phyloP scores from a whole-genome alignment of 1,140 invertebrate genomes.

The Drosophila tsacasi region DNA sequence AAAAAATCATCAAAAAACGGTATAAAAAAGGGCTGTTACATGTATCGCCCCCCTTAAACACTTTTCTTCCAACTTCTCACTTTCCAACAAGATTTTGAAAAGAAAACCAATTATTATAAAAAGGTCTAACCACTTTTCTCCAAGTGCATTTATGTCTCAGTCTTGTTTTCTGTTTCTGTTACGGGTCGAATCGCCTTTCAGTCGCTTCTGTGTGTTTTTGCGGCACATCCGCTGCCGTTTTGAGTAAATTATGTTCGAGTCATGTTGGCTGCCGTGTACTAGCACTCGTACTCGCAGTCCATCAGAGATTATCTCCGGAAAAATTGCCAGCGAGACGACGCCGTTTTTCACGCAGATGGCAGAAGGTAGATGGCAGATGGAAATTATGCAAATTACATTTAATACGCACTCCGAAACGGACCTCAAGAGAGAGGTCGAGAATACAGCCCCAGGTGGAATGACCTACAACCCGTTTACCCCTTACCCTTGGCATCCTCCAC shows the following conservation, averaged over 20 bases:
- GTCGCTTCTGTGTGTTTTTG: slow-evolving; percentile 21
- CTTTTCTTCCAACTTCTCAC: neutral
- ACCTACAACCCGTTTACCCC: slow-evolving; percentile 34
- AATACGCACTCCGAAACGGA: slow-evolving; percentile 63
- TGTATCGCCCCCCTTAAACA: too few species aligned
- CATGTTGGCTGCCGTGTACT: slow-evolving; percentile 62
- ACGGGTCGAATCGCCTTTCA: slow-evolving; percentile 24
- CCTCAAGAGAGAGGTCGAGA: slow-evolving; percentile 12
- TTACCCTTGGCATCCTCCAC: slow-evolving; percentile 85
- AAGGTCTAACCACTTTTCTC: neutral
- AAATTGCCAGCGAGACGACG: slow-evolving; percentile 54
- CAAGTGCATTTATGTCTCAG: slow-evolving; percentile 30
- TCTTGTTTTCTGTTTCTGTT: slow-evolving; percentile 39
- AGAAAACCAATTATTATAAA: neutral
- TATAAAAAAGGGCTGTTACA: too few species aligned
- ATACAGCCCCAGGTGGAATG: slow-evolving; percentile 45
- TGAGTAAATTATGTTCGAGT: slow-evolving; percentile 82
- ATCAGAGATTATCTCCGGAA: slow-evolving; percentile 66
- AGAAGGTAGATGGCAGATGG: slow-evolving; percentile 24
- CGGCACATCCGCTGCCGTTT: slow-evolving; percentile 71
- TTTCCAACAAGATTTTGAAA: neutral
- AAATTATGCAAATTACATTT: slow-evolving; percentile 83
- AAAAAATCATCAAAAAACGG: too few species aligned
- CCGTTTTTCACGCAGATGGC: slow-evolving; percentile 29
- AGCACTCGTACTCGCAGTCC: slow-evolving; percentile 5